Evolutionary conservation across 2,888 invertebrate species (phyloP).

Genomic region (Cosmia pyralina): DNA sequence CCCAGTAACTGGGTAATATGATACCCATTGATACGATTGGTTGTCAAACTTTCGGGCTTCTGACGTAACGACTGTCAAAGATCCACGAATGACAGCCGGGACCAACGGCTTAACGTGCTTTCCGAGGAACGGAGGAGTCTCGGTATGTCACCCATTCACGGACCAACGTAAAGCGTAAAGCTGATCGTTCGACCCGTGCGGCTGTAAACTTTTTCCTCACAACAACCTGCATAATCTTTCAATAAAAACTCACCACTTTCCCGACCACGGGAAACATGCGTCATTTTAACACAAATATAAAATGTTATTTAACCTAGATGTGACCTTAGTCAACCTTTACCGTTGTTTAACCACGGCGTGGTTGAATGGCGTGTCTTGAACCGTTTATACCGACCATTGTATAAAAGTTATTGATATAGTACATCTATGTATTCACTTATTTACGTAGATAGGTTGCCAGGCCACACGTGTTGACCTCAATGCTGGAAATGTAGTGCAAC

Average conservation of each 20-base stretch:
- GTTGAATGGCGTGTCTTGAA: constrained; percentile 43
- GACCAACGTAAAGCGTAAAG: no score
- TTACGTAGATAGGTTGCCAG: constrained; percentile 25
- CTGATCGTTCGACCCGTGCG: no score
- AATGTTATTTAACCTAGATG: constrained; percentile 51
- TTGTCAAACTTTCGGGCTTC: no score
- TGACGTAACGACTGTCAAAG: no score
- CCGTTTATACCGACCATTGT: constrained; percentile 28
- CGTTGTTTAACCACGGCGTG: constrained; percentile 17
- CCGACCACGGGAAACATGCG: neutral
- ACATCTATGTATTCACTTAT: constrained; percentile 42
- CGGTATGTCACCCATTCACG: no score
- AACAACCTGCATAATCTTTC: neutral
- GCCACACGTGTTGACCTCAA: constrained; percentile 53
- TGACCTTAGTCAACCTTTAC: constrained; percentile 39
- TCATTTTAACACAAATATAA: constrained; percentile 11
- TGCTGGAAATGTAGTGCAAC: constrained; percentile 40
- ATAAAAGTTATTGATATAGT: constrained; percentile 37
- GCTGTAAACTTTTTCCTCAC: neutral
- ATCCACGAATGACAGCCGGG: no score
- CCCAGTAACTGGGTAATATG: no score
- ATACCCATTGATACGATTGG: no score
- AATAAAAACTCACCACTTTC: neutral
- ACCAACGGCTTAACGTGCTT: no score
- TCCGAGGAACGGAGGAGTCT: no score